These are phyloP conservation scores for Bubalus kerabau DNA, from an alignment of 2,113 vertebrate species.

Conservation along the genomic window DNA sequence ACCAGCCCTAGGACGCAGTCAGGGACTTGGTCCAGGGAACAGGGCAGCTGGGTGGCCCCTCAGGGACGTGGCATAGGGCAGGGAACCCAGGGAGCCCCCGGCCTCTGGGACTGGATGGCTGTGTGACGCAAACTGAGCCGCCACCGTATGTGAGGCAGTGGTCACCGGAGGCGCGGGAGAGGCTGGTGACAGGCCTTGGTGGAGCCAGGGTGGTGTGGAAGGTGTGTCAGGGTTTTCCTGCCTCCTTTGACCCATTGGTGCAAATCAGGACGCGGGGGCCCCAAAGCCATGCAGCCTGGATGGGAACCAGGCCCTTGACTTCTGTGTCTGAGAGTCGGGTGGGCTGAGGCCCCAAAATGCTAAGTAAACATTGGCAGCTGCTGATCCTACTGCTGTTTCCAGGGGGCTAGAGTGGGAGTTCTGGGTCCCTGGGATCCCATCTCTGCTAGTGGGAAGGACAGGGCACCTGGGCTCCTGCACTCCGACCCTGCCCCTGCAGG, in stretches of 20 bases:
- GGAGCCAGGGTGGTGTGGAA: neutral
- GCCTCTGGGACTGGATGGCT: neutral
- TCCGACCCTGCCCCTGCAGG: neutral
- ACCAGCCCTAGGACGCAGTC: neutral
- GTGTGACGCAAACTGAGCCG: neutral
- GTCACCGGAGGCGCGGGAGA: neutral
- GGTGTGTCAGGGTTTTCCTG: too few relatives aligned
- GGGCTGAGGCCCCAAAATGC: neutral
- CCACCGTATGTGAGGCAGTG: neutral
- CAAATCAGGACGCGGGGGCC: rapidly evolving
- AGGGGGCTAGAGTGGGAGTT: too few relatives aligned
- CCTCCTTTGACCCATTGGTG: neutral
- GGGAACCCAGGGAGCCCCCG: neutral
- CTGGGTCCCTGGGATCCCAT: neutral
- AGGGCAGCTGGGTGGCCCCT: neutral
- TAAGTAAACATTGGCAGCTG: neutral
- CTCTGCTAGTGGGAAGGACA: neutral
- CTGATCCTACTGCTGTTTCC: neutral
- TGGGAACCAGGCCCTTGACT: neutral
- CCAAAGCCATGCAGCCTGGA: neutral
- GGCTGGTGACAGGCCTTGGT: neutral
- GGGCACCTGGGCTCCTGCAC: neutral
- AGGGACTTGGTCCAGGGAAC: too few relatives aligned
- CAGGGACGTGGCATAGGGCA: rapidly evolving
- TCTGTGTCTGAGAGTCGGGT: neutral